A percentile compares a stretch with the other conserved stretches of the same genome.
phyloP scores from a whole-genome alignment of 2,113 vertebrate species.

The Tautogolabrus adspersus region DNA sequence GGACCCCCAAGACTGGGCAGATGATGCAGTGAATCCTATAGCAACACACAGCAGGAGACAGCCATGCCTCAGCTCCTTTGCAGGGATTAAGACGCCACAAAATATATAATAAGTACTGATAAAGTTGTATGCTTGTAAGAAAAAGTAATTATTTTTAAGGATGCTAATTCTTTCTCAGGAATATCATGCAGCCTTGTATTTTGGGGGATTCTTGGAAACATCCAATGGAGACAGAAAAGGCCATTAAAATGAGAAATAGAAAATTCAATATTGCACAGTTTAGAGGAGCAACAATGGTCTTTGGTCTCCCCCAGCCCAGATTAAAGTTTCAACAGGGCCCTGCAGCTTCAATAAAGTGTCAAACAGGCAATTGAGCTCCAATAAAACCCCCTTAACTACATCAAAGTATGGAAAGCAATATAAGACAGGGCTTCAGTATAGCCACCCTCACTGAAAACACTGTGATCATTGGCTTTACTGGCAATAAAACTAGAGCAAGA shows the following conservation, averaged over 20 bases:
- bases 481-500: background rate
- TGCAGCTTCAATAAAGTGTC: slow-evolving; percentile 8
- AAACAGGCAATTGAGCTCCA: background rate
- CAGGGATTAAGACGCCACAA: no score
- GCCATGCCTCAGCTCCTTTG: slow-evolving; percentile 32
- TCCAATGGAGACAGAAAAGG: background rate
- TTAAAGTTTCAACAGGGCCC: background rate
- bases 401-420: background rate
- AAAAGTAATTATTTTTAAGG: background rate
- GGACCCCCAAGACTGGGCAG: slow-evolving; percentile 28
- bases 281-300: background rate
- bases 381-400: background rate
- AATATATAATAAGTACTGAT: no score
- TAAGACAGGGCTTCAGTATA: background rate
- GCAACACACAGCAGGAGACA: slow-evolving; percentile 18
- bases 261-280: background rate
- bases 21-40: slow-evolving; percentile 37
- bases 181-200: background rate
- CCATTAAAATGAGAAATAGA: background rate
- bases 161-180: no score
- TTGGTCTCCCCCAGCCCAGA: background rate
- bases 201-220: background rate
- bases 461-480: background rate
- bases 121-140: background rate
- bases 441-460: background rate